Percentiles rank a stretch among this genome's conserved stretches.
phyloP scores from a whole-genome alignment of 2,888 invertebrate species.

The Brachyptera putata region DNA sequence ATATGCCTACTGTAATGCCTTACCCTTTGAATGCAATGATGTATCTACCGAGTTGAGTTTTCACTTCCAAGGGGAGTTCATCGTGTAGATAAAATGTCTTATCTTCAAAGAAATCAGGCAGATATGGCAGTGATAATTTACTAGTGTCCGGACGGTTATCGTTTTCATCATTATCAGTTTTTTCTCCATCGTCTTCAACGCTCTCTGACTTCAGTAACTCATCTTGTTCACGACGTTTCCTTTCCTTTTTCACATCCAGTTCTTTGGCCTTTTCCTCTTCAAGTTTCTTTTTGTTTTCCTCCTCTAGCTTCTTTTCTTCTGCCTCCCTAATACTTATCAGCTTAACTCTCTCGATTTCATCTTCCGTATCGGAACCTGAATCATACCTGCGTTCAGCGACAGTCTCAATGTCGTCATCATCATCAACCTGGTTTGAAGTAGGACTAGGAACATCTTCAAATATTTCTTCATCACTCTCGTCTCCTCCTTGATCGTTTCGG shows the following conservation, averaged over 20 bases:
- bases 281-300: constrained; percentile 35
- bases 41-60: constrained; percentile 47
- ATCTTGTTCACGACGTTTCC: neutral
- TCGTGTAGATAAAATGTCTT: constrained; percentile 49
- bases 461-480: constrained; percentile 54
- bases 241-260: neutral
- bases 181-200: constrained; percentile 38
- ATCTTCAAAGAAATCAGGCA: constrained; percentile 51
- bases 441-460: constrained; percentile 39
- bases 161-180: constrained; percentile 43
- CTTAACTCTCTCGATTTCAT: constrained; percentile 51
- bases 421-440: neutral
- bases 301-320: constrained; percentile 33
- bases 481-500: constrained; percentile 42
- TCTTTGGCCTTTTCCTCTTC: constrained; percentile 20
- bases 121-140: constrained; percentile 36
- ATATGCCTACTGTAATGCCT: neutral
- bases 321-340: neutral
- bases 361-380: constrained; percentile 57
- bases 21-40: constrained; percentile 61
- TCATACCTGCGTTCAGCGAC: constrained; percentile 32
- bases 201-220: constrained; percentile 13
- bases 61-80: constrained; percentile 41
- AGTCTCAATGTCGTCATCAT: constrained; percentile 25
- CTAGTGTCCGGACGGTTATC: constrained; percentile 12